These are phyloP conservation scores for Bombyx mandarina DNA, from an alignment of 1,140 invertebrate species.

Conservation along the genomic window DNA sequence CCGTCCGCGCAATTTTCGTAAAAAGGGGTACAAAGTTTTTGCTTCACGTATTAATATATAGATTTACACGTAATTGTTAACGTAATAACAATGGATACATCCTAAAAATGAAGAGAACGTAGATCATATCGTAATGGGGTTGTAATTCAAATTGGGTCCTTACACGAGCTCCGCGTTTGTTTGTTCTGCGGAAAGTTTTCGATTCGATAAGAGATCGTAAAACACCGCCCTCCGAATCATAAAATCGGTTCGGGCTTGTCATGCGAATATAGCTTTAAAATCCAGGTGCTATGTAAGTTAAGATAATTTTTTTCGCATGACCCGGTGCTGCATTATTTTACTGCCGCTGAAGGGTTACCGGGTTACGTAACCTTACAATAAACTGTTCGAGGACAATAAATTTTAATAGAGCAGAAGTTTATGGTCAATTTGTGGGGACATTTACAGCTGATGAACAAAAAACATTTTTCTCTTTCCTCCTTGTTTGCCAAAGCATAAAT, in stretches of 20 bases:
- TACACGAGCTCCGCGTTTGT: constrained; percentile 30
- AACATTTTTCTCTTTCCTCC: constrained; percentile 39
- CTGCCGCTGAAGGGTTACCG: constrained; percentile 48
- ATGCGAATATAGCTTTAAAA: constrained; percentile 40
- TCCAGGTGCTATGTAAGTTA: constrained; percentile 27
- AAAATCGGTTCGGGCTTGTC: constrained; percentile 36
- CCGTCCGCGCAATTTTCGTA: no score
- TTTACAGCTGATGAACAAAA: constrained; percentile 60
- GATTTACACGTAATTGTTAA: no score
- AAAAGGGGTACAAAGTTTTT: no score
- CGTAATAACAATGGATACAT: no score
- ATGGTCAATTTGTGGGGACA: constrained; percentile 53
- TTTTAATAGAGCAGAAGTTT: constrained; percentile 63
- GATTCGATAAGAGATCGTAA: constrained; percentile 63
- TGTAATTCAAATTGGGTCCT: constrained; percentile 31
- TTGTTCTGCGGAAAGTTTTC: constrained; percentile 41
- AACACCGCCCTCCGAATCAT: constrained; percentile 52
- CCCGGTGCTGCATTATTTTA: constrained; percentile 57
- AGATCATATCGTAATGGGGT: constrained; percentile 1
- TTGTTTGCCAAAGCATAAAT: constrained; percentile 37
- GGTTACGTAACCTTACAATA: constrained; percentile 58
- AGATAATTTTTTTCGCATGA: constrained; percentile 46
- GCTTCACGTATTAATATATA: no score
- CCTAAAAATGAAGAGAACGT: no score
- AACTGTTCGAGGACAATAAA: constrained; percentile 57